These are phyloP conservation scores for Triplophysa yarkandensis DNA, from an alignment of 2,797 vertebrate species.

Conservation along the genomic window DNA sequence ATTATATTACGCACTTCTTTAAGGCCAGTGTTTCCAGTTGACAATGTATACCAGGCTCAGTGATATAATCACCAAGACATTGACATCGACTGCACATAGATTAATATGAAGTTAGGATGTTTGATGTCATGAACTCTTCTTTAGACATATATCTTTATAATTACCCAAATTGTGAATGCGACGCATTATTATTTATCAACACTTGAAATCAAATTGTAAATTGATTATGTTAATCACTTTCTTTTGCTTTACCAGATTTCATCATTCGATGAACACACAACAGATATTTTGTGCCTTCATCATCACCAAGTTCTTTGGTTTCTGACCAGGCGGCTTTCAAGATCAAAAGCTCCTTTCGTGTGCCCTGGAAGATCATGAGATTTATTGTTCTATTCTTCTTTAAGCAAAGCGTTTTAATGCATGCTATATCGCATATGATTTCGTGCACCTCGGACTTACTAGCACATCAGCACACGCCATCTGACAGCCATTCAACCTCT, in stretches of 20 bases:
- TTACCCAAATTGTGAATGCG: neutral
- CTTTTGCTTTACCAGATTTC: neutral
- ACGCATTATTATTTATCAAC: constrained; percentile 1
- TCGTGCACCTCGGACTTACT: constrained; percentile 10
- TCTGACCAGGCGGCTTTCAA: neutral
- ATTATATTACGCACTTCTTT: constrained; percentile 25
- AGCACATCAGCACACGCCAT: constrained; percentile 15
- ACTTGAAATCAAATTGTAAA: neutral
- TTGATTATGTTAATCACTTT: neutral
- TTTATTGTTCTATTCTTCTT: constrained; percentile 10
- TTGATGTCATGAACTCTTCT: no score
- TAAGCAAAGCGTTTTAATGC: neutral
- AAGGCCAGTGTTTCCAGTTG: neutral
- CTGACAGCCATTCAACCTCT: constrained; percentile 24
- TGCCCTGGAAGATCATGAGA: neutral
- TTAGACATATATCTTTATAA: neutral
- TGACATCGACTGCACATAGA: neutral
- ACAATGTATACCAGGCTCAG: neutral
- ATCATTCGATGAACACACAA: neutral
- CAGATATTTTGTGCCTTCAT: neutral
- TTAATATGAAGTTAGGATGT: no score
- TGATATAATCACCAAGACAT: neutral
- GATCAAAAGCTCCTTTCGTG: neutral
- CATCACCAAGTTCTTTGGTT: neutral
- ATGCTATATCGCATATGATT: constrained; percentile 10